A percentile compares a stretch with the other conserved stretches of the same genome.
Conservation (phyloP, 2,113 vertebrate species). For the Eulacestoma nigropectus region DNA sequence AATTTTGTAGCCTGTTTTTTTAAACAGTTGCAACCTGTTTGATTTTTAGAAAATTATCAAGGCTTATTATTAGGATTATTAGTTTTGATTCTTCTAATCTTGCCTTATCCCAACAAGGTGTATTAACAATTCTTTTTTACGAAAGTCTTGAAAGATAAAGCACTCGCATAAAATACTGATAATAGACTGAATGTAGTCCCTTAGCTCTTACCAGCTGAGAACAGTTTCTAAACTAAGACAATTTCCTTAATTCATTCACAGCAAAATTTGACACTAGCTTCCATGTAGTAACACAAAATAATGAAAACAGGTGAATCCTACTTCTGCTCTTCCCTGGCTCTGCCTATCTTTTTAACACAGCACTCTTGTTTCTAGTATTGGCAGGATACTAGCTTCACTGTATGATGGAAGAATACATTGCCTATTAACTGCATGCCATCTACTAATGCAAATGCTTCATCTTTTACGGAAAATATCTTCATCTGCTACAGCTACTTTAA, state of each 20-base stretch:
- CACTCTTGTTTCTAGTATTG: neutral
- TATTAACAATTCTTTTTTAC: neutral
- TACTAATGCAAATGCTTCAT: neutral
- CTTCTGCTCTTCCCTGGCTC: neutral
- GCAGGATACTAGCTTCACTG: neutral
- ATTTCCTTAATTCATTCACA: neutral
- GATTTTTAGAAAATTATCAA: neutral
- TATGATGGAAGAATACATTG: neutral
- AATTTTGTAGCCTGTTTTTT: neutral
- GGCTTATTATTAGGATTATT: neutral
- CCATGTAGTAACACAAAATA: neutral
- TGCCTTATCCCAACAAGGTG: neutral
- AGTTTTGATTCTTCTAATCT: neutral
- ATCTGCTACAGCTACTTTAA: neutral
- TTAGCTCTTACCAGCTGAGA: neutral
- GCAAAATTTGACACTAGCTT: neutral
- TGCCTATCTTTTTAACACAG: neutral
- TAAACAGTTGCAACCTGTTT: neutral
- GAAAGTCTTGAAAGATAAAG: conserved; percentile 2
- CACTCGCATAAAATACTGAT: neutral
- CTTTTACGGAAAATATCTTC: neutral
- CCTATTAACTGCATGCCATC: neutral
- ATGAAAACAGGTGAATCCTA: neutral
- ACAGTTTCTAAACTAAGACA: neutral
- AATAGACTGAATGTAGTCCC: neutral